A percentile compares a stretch with the other conserved stretches of the same genome.
Conservation (phyloP, 2,888 invertebrate genomes). For the Agrotis ipsilon region DNA sequence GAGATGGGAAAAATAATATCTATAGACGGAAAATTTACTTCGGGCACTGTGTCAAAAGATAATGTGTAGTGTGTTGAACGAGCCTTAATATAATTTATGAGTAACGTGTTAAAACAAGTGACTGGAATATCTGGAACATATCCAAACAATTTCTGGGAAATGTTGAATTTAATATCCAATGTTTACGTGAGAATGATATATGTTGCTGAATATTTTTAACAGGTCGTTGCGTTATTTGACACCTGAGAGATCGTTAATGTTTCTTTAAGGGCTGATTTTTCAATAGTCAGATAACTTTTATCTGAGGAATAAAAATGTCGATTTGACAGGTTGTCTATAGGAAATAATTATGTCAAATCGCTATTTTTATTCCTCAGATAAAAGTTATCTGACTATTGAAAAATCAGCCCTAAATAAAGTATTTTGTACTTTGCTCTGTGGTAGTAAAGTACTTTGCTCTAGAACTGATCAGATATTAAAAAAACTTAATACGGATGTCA, state of each 20-base stretch:
- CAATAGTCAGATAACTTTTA: too few species aligned
- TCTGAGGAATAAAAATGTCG: too few species aligned
- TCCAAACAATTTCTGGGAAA: conserved; percentile 43
- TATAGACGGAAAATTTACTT: conserved; percentile 11
- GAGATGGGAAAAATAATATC: background rate
- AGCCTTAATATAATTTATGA: conserved; percentile 29
- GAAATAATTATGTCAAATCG: too few species aligned
- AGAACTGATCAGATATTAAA: too few species aligned
- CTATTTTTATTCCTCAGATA: too few species aligned
- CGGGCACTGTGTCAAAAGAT: conserved; percentile 23
- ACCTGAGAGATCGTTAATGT: background rate
- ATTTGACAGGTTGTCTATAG: too few species aligned
- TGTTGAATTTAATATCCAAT: conserved; percentile 34
- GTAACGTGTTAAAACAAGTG: conserved; percentile 25
- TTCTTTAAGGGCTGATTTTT: too few species aligned
- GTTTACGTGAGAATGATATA: conserved; percentile 28
- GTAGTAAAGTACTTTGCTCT: too few species aligned
- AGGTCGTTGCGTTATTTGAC: background rate
- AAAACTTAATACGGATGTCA: too few species aligned
- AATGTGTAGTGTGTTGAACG: conserved; percentile 9
- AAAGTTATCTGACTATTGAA: too few species aligned
- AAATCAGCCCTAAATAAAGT: too few species aligned
- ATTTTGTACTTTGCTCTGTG: too few species aligned
- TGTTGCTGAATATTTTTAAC: conserved; percentile 8
- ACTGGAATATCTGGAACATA: conserved; percentile 39